Evolutionary conservation across 2,888 invertebrate genomes (phyloP).

Genomic region (Lithophane semibrunnea): DNA sequence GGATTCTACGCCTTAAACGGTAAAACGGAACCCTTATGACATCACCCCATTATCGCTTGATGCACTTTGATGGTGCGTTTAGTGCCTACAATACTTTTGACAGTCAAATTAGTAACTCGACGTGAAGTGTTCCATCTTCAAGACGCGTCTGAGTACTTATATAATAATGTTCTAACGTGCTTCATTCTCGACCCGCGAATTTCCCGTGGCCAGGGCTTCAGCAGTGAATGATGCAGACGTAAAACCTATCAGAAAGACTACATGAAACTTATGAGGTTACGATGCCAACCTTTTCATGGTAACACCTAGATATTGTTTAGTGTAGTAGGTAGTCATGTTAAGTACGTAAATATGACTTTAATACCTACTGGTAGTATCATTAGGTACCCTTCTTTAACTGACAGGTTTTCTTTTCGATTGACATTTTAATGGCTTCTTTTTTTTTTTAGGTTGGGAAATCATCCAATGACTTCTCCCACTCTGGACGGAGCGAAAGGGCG

Average conservation of each 20-base stretch:
- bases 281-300: neutral
- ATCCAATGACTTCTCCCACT: too few species aligned
- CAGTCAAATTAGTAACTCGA: neutral
- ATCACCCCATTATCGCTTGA: slow-evolving; percentile 56
- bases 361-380: neutral
- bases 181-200: neutral
- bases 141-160: neutral
- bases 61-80: slow-evolving; percentile 33
- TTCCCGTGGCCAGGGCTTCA: too few species aligned
- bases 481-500: too few species aligned
- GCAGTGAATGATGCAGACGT: neutral
- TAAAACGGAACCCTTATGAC: slow-evolving; percentile 66
- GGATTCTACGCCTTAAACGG: slow-evolving; percentile 65
- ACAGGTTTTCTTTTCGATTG: too few species aligned
- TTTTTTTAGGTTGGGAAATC: too few species aligned
- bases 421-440: too few species aligned
- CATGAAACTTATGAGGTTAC: too few species aligned
- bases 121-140: neutral
- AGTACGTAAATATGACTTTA: neutral
- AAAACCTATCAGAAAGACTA: neutral
- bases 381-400: neutral
- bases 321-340: neutral
- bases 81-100: slow-evolving; percentile 7
- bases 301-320: neutral
- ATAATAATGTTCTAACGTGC: neutral